These are phyloP conservation scores for Gymnothorax reevesii DNA, from an alignment of 2,797 vertebrate species.

Conservation along the genomic window DNA sequence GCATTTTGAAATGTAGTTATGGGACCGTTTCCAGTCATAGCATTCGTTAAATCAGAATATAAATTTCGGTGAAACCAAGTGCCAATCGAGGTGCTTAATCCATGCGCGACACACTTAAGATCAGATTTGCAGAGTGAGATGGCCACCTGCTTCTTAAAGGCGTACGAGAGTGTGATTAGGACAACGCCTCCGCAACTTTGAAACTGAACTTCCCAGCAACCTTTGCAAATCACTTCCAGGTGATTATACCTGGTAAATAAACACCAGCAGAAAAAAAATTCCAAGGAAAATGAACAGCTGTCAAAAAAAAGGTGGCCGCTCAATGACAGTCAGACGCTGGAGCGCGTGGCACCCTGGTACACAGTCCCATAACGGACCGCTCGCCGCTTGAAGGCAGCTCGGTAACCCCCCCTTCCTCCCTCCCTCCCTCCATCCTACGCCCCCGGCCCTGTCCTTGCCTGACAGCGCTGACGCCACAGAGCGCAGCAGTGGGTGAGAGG, in stretches of 20 bases:
- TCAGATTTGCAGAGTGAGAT: too few species aligned
- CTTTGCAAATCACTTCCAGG: neutral
- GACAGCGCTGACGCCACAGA: slow-evolving; percentile 30
- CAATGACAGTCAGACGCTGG: neutral
- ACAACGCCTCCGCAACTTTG: too few species aligned
- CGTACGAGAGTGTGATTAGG: too few species aligned
- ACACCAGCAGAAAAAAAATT: neutral
- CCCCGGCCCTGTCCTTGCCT: slow-evolving; percentile 28
- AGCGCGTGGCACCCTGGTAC: too few species aligned
- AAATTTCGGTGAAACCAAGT: too few species aligned
- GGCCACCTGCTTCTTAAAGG: too few species aligned
- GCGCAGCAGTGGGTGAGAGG: slow-evolving; percentile 23
- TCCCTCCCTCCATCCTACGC: slow-evolving; percentile 13
- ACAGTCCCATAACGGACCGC: neutral
- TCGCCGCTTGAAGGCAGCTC: neutral
- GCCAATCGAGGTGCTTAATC: too few species aligned
- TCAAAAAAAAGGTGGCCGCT: neutral
- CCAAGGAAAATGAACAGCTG: neutral
- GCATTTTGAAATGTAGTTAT: too few species aligned
- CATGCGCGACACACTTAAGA: too few species aligned
- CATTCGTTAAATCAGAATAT: too few species aligned
- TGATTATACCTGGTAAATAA: neutral
- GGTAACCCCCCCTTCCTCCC: neutral
- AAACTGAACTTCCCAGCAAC: neutral
- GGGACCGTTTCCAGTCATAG: too few species aligned